Evolutionary conservation across 2,888 invertebrate genomes (phyloP), one percentile per base, ranked within the genome.

Genomic region (Andrena marginata): DNA sequence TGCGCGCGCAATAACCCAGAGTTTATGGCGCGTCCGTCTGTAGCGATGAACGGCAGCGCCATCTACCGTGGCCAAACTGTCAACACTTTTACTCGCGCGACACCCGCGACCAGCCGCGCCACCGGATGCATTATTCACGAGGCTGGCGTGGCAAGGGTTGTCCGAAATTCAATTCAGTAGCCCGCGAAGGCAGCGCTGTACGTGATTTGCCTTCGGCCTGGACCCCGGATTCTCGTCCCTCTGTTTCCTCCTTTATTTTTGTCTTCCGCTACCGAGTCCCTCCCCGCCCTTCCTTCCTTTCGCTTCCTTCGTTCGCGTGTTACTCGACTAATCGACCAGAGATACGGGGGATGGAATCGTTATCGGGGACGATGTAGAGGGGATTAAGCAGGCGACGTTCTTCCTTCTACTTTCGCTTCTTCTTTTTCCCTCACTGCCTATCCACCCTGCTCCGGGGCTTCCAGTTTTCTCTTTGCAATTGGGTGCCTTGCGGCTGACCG

Each of bases 81-180:
- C 89, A 89, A 89, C 84, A 89, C 77, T 87, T 89, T 89, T 83
- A 70, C 89, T 69, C 56, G 74, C 81, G 80, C 80, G 88, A 89
- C 85, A 84, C 72, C 68, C 84, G 87, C 84, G 86, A 62, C 68
- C 72, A 68, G 70, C 79, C 77, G 73, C 68, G 62, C 59, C 77
- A 70, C 49, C 68, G 51, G 63, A 85, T 90, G 85, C 79, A 90
- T 90, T 90, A 90, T 90, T 90, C 90, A 90, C 86, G 87, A 90
- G 80, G 20, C 67, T 33, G 75, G 85, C 82, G 73, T 89, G 78
- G 89, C 89, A 90, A 90, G 88, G 89, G 84, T 90, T 90, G 90
- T 90, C 90, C 89, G 84, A 88, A 90, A 90, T 90, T 90, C 89
- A 90, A 90, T 89, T 89, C 89, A 85, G 90, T 89, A 89, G 89